phyloP scores from a whole-genome alignment of 1,140 invertebrate species.

The Scylla paramamosain region DNA sequence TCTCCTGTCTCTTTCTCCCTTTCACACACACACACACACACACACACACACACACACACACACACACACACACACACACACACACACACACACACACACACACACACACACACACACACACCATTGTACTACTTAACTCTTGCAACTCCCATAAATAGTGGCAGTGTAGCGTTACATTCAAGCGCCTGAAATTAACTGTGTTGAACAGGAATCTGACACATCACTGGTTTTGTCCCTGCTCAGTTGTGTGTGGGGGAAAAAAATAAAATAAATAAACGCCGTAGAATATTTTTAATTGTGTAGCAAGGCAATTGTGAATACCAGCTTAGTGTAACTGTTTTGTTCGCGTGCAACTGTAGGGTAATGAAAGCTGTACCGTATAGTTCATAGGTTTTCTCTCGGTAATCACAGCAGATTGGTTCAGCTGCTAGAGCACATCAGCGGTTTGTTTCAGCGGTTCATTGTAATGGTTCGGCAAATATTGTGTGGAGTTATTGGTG shows the following conservation, averaged over 20 bases:
- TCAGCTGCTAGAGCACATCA: neutral
- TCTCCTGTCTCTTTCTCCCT: neutral
- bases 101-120: neutral
- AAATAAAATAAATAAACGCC: neutral
- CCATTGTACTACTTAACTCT: no score
- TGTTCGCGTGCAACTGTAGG: neutral
- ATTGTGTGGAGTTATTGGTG: neutral
- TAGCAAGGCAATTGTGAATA: constrained; percentile 4
- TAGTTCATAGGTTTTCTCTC: neutral
- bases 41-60: neutral
- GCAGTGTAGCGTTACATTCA: neutral
- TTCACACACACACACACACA: no score
- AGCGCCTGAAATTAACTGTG: neutral
- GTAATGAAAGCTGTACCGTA: neutral
- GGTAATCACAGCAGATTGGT: neutral
- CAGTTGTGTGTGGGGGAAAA: neutral
- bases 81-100: no score
- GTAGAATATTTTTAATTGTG: neutral
- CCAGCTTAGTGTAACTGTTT: constrained; percentile 1
- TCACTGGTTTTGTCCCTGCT: neutral
- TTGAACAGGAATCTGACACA: neutral
- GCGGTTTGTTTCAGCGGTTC: neutral
- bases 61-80: neutral
- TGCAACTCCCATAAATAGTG: neutral
- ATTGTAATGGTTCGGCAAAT: neutral